These are phyloP conservation scores for Pherbina coryleti DNA, from an alignment of 2,888 invertebrate genomes.

Conservation along the genomic window DNA sequence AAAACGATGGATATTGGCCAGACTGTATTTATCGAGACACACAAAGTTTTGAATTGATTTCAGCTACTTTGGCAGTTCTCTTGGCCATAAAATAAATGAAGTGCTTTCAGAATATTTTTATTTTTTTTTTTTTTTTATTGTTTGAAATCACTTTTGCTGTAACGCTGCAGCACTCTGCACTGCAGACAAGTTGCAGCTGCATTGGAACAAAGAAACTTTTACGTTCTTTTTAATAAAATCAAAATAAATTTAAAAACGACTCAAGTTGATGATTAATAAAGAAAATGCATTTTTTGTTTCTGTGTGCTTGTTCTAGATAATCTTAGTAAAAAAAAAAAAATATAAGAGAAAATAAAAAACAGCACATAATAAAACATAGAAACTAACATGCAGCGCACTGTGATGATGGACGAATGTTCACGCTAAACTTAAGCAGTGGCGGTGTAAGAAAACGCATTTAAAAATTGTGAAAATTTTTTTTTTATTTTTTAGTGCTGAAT, in stretches of 20 bases:
- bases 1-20: no score
- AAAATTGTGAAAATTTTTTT: no score
- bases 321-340: background rate
- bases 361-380: background rate
- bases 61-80: conserved; percentile 6
- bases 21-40: background rate
- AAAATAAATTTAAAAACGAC: background rate
- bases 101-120: no score
- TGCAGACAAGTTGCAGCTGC: background rate
- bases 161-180: background rate
- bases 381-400: background rate
- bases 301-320: background rate
- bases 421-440: background rate
- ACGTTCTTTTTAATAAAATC: conserved; percentile 6
- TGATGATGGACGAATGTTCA: background rate
- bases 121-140: background rate
- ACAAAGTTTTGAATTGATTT: conserved; percentile 7
- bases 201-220: conserved; percentile 17
- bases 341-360: background rate
- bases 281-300: conserved; percentile 1
- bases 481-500: no score
- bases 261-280: conserved; percentile 10
- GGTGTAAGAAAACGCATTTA: background rate
- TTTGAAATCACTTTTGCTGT: background rate
- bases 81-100: conserved; percentile 16